phyloP scores from a whole-genome alignment of 2,797 vertebrate species.

The Astyanax mexicanus region DNA sequence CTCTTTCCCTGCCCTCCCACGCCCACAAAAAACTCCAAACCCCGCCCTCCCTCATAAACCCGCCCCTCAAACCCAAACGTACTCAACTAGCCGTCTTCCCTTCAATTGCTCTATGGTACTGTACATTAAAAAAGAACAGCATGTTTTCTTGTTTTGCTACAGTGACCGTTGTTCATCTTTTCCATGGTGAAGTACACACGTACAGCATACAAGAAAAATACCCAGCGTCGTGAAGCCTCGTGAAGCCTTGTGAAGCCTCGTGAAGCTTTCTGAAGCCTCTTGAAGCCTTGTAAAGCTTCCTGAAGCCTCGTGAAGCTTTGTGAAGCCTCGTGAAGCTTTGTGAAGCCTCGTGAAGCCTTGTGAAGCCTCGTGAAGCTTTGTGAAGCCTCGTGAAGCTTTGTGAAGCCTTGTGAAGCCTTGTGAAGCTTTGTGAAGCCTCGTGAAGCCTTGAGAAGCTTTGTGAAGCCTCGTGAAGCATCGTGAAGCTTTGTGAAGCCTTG shows the following conservation, averaged over 20 bases:
- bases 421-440: no score
- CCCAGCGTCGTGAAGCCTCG: slow-evolving; percentile 43
- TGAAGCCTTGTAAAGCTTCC: no score
- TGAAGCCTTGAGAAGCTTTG: no score
- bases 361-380: no score
- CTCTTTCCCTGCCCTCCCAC: slow-evolving; percentile 59
- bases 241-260: slow-evolving; percentile 3
- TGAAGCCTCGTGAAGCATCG: no score
- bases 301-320: no score
- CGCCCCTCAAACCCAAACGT: slow-evolving; percentile 15
- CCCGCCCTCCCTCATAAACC: slow-evolving; percentile 59
- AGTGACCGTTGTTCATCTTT: slow-evolving; percentile 52
- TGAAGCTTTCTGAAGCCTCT: no score
- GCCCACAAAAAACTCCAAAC: slow-evolving; percentile 19
- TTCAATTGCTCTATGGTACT: slow-evolving; percentile 75
- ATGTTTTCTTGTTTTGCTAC: slow-evolving; percentile 64
- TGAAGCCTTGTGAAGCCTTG: no score
- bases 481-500: no score
- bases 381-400: no score
- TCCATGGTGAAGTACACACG: slow-evolving; percentile 54
- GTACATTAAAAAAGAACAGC: slow-evolving; percentile 86
- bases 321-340: no score
- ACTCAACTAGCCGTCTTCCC: slow-evolving; percentile 64
- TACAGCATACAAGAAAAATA: slow-evolving; percentile 55
- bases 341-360: no score